These are phyloP conservation scores for Lucilia cuprina DNA, from an alignment of 1,140 invertebrate genomes.

Conservation along the genomic window DNA sequence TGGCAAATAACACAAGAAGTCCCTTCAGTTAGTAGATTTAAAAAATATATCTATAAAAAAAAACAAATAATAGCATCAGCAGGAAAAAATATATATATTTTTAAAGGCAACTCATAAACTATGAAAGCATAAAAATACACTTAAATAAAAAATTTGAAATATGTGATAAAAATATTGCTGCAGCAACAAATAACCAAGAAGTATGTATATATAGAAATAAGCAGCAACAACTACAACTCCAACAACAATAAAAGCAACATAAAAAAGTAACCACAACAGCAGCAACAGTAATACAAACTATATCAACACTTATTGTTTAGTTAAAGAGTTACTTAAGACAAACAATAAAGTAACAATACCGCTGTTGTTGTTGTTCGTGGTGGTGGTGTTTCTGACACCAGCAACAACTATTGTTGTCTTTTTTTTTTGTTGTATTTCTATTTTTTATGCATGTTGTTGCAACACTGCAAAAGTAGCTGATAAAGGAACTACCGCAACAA, in stretches of 20 bases:
- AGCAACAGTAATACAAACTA: background rate
- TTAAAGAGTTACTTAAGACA: slow-evolving; percentile 29
- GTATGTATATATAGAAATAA: background rate
- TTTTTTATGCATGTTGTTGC: background rate
- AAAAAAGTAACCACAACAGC: background rate
- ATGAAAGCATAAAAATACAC: slow-evolving; percentile 34
- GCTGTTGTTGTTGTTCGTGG: background rate
- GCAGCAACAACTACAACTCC: background rate
- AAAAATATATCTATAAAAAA: background rate
- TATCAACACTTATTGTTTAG: slow-evolving; percentile 26
- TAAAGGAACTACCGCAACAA: background rate
- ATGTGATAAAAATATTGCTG: slow-evolving; percentile 29
- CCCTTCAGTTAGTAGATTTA: background rate
- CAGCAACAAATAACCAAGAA: background rate
- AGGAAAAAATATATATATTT: background rate
- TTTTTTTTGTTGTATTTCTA: too few relatives aligned
- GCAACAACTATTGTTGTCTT: too few relatives aligned
- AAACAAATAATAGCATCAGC: background rate
- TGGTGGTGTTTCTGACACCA: background rate
- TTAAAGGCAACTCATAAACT: slow-evolving; percentile 27
- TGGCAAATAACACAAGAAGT: too few relatives aligned
- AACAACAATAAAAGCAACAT: background rate
- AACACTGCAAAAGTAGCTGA: slow-evolving; percentile 25
- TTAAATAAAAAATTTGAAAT: slow-evolving; percentile 33
- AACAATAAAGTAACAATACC: background rate